A percentile compares a stretch with the other conserved stretches of the same genome.
Evolutionary conservation across 2,113 vertebrate genomes (phyloP).

Genomic region (Rhea pennata): DNA sequence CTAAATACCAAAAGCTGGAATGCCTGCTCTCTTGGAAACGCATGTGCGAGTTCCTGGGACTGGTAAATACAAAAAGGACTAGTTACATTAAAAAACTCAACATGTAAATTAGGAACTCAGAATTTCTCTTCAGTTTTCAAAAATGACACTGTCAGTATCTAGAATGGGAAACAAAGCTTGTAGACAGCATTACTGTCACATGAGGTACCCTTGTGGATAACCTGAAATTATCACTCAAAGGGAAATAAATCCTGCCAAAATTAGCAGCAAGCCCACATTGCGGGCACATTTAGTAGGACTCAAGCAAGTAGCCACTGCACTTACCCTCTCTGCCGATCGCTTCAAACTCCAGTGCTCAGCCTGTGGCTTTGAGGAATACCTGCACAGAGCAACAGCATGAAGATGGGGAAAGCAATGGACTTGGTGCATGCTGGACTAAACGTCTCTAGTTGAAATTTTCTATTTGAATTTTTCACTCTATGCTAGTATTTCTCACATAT

Average conservation of each 20-base stretch:
- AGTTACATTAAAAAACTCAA: not conserved
- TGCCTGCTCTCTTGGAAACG: not conserved
- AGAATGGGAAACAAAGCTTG: not conserved
- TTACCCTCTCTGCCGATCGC: not conserved
- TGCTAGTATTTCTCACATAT: not conserved
- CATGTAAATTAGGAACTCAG: accelerated
- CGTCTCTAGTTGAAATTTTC: not conserved
- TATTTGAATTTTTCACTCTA: not conserved
- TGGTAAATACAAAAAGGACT: not conserved
- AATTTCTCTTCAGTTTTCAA: not conserved
- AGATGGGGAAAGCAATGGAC: accelerated
- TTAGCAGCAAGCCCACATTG: accelerated
- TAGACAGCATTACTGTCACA: not conserved
- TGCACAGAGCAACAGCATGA: not conserved
- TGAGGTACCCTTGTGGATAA: not conserved
- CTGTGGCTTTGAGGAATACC: not conserved
- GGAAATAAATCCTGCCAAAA: not conserved
- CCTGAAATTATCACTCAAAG: not conserved
- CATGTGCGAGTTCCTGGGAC: not conserved
- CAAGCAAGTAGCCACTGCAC: not conserved
- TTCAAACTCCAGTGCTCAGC: accelerated
- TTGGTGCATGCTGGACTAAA: not conserved
- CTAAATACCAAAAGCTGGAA: not conserved
- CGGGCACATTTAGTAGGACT: not conserved
- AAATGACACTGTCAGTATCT: not conserved